Base-by-base conservation (phyloP, 2,888 invertebrate species). In the Anagyrus pseudococci region DNA sequence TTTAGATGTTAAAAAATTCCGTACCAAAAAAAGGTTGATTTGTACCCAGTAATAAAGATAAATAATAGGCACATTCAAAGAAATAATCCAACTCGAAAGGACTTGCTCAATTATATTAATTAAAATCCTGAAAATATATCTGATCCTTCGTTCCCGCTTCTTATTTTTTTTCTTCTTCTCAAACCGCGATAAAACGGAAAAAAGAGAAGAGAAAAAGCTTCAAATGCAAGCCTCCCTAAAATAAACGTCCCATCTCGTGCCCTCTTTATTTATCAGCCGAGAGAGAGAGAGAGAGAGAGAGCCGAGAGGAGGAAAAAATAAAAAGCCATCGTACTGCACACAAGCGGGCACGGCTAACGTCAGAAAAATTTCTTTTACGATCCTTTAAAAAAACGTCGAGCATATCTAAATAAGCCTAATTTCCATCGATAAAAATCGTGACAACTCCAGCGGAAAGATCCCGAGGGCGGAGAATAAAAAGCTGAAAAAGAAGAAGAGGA, bases 201-300 rank as follows among this genome's bases (percentile, higher is more conserved):
- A n/a, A n/a, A 62, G 23, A 49, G 62, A 65, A 64, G 64, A 37
- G 33, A 37, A 13, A 37, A 37, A 37, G 15, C 33, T 37, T 15
- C 13, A 37, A 37, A 37, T 2, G 3, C 15, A 37, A 37, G 23
- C 13, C 44, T 26, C 41, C 7, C 44, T 44, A 23, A 61, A 64
- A 60, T 60, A 64, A 60, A 61, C 46, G 49, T 56, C 46, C 26
- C 29, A 41, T 20, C 20, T 4, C 15, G 20, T 50, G 19, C n/a
- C 37, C 19, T 37, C 10, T 33, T 52, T 37, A 33, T 49, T 37
- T 37, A 4, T 15, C 33, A 37, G 3, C 8, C n/a, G n/a, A n/a
- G n/a, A n/a, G n/a, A n/a, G n/a, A n/a, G n/a, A n/a, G n/a, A n/a
- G n/a, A n/a, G n/a, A n/a, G 15, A 37, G 8, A 2, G 10, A 37